Evolutionary conservation across 2,113 vertebrate genomes (phyloP), one percentile per base, ranked within the genome.

Genomic region (Mobula hypostoma): DNA sequence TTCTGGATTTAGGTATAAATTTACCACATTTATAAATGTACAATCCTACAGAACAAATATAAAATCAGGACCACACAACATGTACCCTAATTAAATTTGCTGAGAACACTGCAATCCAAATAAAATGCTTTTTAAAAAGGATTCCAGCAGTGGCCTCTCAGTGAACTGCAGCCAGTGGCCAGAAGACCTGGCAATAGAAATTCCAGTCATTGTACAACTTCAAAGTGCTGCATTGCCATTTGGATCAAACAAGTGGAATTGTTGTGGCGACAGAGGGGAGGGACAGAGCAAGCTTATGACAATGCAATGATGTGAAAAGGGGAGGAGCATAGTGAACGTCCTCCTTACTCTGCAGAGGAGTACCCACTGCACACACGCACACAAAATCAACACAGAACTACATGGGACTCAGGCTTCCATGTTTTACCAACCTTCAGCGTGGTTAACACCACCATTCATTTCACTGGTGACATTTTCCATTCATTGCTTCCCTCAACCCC

Each of bases 111-210:
- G 48, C 82, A 85, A 85, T 85, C 82, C 82, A 85, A 58, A 85
- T 85, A 85, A 85, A 56, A 19, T 58, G 82, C 48, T 58, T 56
- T 85, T 80, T 11, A 85, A 58, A 80, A 58, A 85, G 27, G 40
- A 58, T 48, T 48, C 82, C 58, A 27, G 82, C 40, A 27, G 21
- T 85, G 40, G 82, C 82, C 82, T 85, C 82, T 58, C 48, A 9
- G 19, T 85, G 82, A 85, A 85, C 82, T 48, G 21, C 21, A 85
- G 32, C 2, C 82, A 40, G 32, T 80, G 78, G 78, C 36, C 78
- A 85, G 82, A 58, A 58, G 58, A 85, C 82, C 82, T 85, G 48
- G 82, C 82, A 85, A 85, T 85, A 85, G 48, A 85, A 85, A 85
- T 85, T 85, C 82, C 82, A 85, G 40, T 85, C 82, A 58, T 24